Base-by-base conservation (phyloP, 2,888 invertebrate species). In the Eristalis pertinax region DNA sequence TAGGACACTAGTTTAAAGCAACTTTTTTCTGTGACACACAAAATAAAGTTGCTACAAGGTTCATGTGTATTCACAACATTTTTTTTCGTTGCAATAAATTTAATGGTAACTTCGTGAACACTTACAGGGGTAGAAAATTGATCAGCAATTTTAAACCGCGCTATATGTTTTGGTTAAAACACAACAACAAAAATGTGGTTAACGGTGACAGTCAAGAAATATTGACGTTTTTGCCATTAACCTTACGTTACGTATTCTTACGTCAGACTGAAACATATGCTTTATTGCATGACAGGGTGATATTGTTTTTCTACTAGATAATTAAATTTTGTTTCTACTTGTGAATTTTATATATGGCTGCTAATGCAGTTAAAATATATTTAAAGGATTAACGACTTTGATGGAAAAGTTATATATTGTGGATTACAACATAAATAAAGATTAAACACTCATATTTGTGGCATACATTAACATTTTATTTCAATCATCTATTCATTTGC, bases 111-210 rank as follows among this genome's bases (percentile, higher is more conserved):
- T 2, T 11, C 11, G 22, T 62, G 41, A 38, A 19, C 58, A 68
- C 50, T 4, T 41, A 4, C 29, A 58, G 38, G 32, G 32, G 63
- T 63, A 13, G 3, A 2, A 75, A 43, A 26, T 72, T 72, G 0
- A 10, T 26, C n/a, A 50, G 35, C 60, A 24, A 26, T 68, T 24
- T 56, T 11, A 0, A 29, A 26, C 41, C 64, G 43, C 32, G 26
- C 22, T 22, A 7, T n/a, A n/a, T 56, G 60, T 78, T 78, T 82
- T 65, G 81, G 32, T 24, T 29, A 70, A 24, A 74, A 50, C 56
- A 50, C 73, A 81, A 81, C 73, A 85, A 84, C 68, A 81, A 32
- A 32, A 32, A 81, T 81, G 85, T 74, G 81, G 29, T 41, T 8
- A 5, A 10, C 62, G 7, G 15, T 82, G 81, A 81, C 76, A 85